These are phyloP conservation scores for Araneus ventricosus DNA, from an alignment of 1,140 invertebrate genomes.

Conservation along the genomic window DNA sequence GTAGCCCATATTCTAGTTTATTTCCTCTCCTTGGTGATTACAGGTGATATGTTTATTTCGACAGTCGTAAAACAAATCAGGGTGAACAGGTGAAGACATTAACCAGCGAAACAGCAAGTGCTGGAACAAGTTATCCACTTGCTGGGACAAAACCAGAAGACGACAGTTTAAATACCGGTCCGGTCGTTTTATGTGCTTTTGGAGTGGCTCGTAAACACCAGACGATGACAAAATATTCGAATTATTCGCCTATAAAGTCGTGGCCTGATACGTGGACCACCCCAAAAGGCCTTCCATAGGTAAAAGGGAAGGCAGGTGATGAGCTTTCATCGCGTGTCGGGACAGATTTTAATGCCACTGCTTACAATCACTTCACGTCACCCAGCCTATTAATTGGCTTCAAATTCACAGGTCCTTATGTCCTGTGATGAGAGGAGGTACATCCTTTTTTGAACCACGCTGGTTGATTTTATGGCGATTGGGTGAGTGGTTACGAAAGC, in stretches of 20 bases:
- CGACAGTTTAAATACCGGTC: slow-evolving; percentile 56
- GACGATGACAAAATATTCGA: slow-evolving; percentile 74
- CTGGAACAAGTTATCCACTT: neutral
- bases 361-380: slow-evolving; percentile 57
- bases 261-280: slow-evolving; percentile 50
- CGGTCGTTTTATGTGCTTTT: slow-evolving; percentile 43
- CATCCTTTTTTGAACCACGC: slow-evolving; percentile 42
- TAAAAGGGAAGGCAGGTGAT: slow-evolving; percentile 9
- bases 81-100: neutral
- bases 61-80: neutral
- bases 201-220: slow-evolving; percentile 65
- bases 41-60: neutral
- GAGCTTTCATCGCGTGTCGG: slow-evolving; percentile 7
- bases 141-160: neutral
- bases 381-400: slow-evolving; percentile 61
- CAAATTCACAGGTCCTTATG: slow-evolving; percentile 46
- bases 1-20: neutral
- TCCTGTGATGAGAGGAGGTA: slow-evolving; percentile 23
- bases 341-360: neutral
- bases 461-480: slow-evolving; percentile 30
- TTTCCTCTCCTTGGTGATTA: neutral
- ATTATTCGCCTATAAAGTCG: slow-evolving; percentile 71
- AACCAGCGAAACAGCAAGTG: neutral
- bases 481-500: slow-evolving; percentile 21
- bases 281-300: slow-evolving; percentile 30